Evolutionary conservation across 2,113 vertebrate genomes (phyloP).

Genomic region (Notiomystis cincta): DNA sequence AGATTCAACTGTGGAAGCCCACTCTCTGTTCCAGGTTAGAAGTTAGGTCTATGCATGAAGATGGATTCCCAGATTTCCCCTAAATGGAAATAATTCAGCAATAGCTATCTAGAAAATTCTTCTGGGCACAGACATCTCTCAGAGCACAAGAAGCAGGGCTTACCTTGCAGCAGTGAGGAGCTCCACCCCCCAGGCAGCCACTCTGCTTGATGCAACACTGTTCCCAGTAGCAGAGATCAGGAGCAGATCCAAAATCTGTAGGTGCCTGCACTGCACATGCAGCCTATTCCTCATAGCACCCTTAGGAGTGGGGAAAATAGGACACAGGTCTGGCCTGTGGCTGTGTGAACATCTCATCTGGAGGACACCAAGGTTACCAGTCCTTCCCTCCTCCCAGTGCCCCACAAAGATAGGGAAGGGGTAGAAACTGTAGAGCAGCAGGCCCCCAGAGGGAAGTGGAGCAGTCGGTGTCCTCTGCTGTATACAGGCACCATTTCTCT

Average conservation of each 20-base stretch:
- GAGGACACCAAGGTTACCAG: neutral
- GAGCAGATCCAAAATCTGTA: neutral
- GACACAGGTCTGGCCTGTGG: neutral
- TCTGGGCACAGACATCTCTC: neutral
- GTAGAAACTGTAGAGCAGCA: neutral
- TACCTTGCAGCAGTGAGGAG: neutral
- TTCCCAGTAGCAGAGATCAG: neutral
- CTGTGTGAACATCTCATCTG: neutral
- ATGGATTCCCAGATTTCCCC: neutral
- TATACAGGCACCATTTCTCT: neutral
- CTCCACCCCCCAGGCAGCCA: neutral
- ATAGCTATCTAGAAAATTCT: neutral
- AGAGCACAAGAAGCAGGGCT: neutral
- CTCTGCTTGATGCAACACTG: neutral
- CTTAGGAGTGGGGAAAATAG: neutral
- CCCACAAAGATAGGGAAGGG: neutral
- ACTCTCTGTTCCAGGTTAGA: neutral
- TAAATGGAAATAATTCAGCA: neutral
- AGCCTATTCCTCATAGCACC: neutral
- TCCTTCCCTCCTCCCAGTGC: neutral
- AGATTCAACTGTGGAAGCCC: neutral
- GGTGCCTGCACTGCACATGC: neutral
- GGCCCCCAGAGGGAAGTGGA: neutral
- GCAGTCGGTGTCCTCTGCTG: neutral
- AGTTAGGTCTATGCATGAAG: neutral